phyloP scores from a whole-genome alignment of 2,797 vertebrate genomes.

The Naso thynnoides region DNA sequence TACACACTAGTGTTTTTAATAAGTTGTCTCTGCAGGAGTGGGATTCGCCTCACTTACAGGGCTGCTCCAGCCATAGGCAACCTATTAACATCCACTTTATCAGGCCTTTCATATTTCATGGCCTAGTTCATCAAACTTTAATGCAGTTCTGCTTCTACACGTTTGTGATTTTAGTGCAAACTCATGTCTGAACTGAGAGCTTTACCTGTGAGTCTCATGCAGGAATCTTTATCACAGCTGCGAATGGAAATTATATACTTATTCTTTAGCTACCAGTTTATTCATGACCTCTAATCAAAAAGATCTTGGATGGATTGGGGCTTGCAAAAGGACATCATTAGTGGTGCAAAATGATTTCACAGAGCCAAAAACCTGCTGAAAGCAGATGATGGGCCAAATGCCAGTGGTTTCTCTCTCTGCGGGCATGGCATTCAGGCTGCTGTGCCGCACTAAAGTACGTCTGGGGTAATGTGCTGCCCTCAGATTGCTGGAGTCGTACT shows the following conservation, averaged over 20 bases:
- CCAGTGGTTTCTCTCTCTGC: conserved; percentile 29
- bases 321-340: conserved; percentile 53
- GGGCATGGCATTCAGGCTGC: conserved; percentile 62
- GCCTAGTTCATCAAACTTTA: conserved; percentile 71
- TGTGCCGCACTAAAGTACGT: conserved; percentile 54
- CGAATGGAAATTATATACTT: conserved; percentile 11
- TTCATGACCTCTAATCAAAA: conserved; percentile 16
- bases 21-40: conserved; percentile 20
- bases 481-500: conserved; percentile 64
- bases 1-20: conserved; percentile 5
- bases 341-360: conserved; percentile 52
- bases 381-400: conserved; percentile 41
- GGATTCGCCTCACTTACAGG: conserved; percentile 53
- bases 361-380: conserved; percentile 59
- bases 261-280: conserved; percentile 17
- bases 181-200: conserved; percentile 53
- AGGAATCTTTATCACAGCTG: conserved; percentile 16
- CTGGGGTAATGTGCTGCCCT: conserved; percentile 62
- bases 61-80: conserved; percentile 57
- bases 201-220: conserved; percentile 21
- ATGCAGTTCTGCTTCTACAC: conserved; percentile 49
- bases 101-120: conserved; percentile 75
- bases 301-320: conserved; percentile 36
- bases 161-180: conserved; percentile 64
- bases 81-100: conserved; percentile 76